Percentiles rank a stretch among this genome's conserved stretches.
Conservation (phyloP, 1,140 invertebrate genomes). For the Carposina sasakii region DNA sequence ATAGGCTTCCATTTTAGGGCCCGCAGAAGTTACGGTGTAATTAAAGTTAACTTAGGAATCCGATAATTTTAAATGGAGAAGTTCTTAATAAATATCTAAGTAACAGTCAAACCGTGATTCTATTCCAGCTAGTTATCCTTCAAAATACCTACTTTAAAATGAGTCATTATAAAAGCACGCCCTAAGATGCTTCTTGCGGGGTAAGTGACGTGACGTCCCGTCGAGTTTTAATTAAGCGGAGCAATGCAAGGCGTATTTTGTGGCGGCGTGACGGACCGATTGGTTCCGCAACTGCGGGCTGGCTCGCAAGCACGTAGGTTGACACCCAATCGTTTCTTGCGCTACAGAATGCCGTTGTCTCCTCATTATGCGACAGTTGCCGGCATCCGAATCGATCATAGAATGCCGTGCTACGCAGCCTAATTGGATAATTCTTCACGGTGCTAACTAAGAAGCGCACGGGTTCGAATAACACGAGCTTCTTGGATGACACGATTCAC, state of each 20-base stretch:
- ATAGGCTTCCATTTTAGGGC: too few relatives aligned
- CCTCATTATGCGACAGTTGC: conserved; percentile 50
- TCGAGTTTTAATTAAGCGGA: conserved; percentile 66
- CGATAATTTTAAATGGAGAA: too few relatives aligned
- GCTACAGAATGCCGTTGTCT: conserved; percentile 42
- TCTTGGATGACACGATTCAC: conserved; percentile 26
- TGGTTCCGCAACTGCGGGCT: conserved; percentile 49
- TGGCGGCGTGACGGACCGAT: conserved; percentile 60
- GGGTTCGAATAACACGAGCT: conserved; percentile 31
- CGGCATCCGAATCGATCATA: conserved; percentile 41
- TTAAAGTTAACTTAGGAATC: too few relatives aligned
- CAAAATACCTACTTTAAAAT: too few relatives aligned
- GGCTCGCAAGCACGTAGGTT: conserved; percentile 50
- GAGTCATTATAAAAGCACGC: too few relatives aligned
- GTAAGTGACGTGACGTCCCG: conserved; percentile 53
- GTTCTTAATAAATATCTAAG: too few relatives aligned
- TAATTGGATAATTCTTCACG: conserved; percentile 58
- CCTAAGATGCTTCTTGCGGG: conserved; percentile 38
- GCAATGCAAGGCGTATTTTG: conserved; percentile 54
- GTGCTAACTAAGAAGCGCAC: conserved; percentile 33
- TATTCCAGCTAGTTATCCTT: too few relatives aligned
- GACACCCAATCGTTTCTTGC: conserved; percentile 52
- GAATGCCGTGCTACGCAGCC: conserved; percentile 38
- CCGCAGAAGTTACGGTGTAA: too few relatives aligned
- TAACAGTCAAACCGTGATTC: too few relatives aligned